Evolutionary conservation across 2,797 vertebrate species (phyloP).

Genomic region (Perodicticus potto): DNA sequence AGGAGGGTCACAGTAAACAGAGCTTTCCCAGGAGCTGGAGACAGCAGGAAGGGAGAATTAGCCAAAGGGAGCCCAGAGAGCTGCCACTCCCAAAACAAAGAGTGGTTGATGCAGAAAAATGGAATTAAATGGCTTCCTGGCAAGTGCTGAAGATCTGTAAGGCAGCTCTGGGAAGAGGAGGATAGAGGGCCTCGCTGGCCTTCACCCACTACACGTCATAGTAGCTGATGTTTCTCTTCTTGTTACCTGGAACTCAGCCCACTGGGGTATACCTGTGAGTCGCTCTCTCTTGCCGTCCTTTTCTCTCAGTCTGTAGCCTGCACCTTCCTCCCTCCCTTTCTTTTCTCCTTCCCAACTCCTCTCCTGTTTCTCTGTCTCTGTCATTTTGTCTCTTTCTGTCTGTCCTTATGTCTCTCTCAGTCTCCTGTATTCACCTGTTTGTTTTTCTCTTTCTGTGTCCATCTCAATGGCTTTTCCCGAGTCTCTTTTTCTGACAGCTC

Average conservation of each 20-base stretch:
- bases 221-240: background rate
- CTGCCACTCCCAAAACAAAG: background rate
- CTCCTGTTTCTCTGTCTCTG: background rate
- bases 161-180: background rate
- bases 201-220: rapidly evolving
- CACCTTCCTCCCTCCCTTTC: background rate
- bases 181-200: background rate
- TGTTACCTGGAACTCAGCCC: background rate
- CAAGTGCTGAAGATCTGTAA: background rate
- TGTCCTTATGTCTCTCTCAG: background rate
- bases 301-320: background rate
- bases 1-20: background rate
- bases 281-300: rapidly evolving
- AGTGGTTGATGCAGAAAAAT: background rate
- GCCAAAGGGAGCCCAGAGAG: background rate
- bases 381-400: background rate
- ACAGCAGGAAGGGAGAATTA: background rate
- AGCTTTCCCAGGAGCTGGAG: background rate
- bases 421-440: background rate
- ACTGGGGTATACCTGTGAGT: background rate
- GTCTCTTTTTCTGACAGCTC: background rate
- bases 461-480: background rate
- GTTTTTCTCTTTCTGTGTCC: background rate
- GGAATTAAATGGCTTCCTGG: background rate
- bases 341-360: no score